These are phyloP conservation scores for Aleiodes leptofemur DNA, from an alignment of 2,888 invertebrate species.

Conservation along the genomic window DNA sequence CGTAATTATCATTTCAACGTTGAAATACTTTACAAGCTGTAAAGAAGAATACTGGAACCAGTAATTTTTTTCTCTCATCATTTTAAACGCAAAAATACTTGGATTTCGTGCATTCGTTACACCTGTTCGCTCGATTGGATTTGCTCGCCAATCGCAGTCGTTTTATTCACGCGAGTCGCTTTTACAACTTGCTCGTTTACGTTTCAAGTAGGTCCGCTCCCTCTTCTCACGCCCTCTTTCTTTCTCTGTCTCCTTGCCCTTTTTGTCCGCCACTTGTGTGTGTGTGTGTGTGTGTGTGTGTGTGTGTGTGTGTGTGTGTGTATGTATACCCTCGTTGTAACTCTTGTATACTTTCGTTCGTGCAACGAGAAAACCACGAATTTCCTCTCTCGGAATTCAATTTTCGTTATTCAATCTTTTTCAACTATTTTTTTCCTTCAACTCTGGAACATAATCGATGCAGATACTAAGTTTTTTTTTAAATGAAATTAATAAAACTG, in stretches of 20 bases:
- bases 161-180: conserved; percentile 37
- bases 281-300: neutral
- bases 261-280: conserved; percentile 6
- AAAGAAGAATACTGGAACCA: neutral
- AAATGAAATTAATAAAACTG: no score
- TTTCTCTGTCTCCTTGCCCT: conserved; percentile 27
- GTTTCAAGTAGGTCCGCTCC: conserved; percentile 36
- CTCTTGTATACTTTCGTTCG: conserved; percentile 38
- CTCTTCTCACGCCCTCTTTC: conserved; percentile 3
- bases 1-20: neutral
- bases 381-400: conserved; percentile 29
- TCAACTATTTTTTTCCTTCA: conserved; percentile 24
- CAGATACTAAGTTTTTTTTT: neutral
- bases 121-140: conserved; percentile 29
- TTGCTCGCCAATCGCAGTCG: conserved; percentile 34
- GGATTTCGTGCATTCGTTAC: conserved; percentile 34
- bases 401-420: conserved; percentile 18
- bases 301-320: neutral
- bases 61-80: conserved; percentile 7
- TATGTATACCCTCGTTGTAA: conserved; percentile 1
- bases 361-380: conserved; percentile 46
- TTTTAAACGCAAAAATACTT: conserved; percentile 26
- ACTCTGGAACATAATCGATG: neutral
- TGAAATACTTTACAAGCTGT: conserved; percentile 12
- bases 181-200: conserved; percentile 42